Evolutionary conservation across 1,140 invertebrate species (phyloP).

Genomic region (Anastatus disparis): DNA sequence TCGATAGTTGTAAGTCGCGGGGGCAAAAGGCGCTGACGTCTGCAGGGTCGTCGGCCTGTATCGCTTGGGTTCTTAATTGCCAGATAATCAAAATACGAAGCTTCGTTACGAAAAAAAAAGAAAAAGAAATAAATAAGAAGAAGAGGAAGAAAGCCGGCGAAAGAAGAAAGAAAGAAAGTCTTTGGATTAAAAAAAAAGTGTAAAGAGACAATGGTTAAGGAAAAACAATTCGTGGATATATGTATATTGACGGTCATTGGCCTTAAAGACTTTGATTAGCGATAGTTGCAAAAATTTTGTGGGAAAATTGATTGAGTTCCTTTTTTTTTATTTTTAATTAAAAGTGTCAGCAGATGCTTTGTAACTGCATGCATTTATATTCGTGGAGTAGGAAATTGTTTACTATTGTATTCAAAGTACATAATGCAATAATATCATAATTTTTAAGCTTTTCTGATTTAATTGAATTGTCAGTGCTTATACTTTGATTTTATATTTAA

Average conservation of each 20-base stretch:
- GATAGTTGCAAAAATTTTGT: slow-evolving; percentile 15
- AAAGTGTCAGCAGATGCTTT: neutral
- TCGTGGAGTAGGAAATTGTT: too few species aligned
- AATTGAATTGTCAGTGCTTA: too few species aligned
- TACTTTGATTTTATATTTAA: too few species aligned
- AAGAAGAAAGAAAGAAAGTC: too few species aligned
- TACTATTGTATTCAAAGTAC: too few species aligned
- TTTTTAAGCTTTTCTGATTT: too few species aligned
- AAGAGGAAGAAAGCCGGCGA: neutral
- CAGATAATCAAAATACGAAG: slow-evolving; percentile 39
- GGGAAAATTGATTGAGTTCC: neutral
- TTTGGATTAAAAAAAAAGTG: too few species aligned
- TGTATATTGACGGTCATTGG: slow-evolving; percentile 3
- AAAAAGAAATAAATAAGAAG: neutral
- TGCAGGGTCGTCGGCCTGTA: slow-evolving; percentile 32
- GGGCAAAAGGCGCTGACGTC: slow-evolving; percentile 29
- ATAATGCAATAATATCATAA: too few species aligned
- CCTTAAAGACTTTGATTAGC: neutral
- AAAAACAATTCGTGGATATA: slow-evolving; percentile 30
- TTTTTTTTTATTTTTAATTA: neutral
- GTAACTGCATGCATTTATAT: too few species aligned
- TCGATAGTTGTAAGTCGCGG: too few species aligned
- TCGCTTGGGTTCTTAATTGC: slow-evolving; percentile 38
- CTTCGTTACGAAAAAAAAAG: slow-evolving; percentile 19
- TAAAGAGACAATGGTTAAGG: neutral